Percentiles rank a stretch among this genome's conserved stretches.
Conservation (phyloP, 2,888 invertebrate species). For the Xylota sylvarum region DNA sequence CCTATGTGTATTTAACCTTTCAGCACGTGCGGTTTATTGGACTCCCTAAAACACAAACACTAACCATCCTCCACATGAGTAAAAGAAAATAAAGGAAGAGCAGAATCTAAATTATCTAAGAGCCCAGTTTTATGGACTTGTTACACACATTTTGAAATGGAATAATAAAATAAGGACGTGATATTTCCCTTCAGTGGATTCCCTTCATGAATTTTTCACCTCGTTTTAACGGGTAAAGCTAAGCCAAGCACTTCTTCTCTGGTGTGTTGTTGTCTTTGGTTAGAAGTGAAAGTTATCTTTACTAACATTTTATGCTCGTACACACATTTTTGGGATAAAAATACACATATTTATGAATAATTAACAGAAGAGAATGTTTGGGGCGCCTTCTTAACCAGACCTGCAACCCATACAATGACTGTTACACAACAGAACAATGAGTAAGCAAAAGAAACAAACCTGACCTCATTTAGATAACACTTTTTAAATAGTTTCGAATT, state of each 20-base stretch:
- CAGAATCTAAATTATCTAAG: constrained; percentile 67
- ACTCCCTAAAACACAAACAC: constrained; percentile 43
- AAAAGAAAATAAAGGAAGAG: constrained; percentile 28
- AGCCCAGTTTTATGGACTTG: constrained; percentile 68
- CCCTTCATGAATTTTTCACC: constrained; percentile 57
- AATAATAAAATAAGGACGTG: constrained; percentile 76
- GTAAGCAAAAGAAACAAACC: constrained; percentile 29
- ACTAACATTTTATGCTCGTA: constrained; percentile 27
- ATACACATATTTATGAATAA: constrained; percentile 45
- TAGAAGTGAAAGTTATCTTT: constrained; percentile 54
- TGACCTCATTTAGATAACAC: constrained; percentile 51
- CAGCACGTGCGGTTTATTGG: constrained; percentile 69
- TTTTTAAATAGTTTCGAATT: constrained; percentile 45
- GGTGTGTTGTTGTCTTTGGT: constrained; percentile 36
- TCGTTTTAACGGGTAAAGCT: constrained; percentile 56
- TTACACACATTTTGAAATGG: constrained; percentile 73
- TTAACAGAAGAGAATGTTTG: constrained; percentile 10
- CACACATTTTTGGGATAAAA: constrained; percentile 20
- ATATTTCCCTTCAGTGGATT: constrained; percentile 52
- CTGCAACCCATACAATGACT: constrained; percentile 11
- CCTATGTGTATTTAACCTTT: constrained; percentile 64
- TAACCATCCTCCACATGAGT: constrained; percentile 18
- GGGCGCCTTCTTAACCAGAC: neutral
- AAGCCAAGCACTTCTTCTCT: constrained; percentile 30
- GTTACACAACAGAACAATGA: constrained; percentile 41